phyloP scores from a whole-genome alignment of 2,888 invertebrate species.

The Teleiodes luculella region DNA sequence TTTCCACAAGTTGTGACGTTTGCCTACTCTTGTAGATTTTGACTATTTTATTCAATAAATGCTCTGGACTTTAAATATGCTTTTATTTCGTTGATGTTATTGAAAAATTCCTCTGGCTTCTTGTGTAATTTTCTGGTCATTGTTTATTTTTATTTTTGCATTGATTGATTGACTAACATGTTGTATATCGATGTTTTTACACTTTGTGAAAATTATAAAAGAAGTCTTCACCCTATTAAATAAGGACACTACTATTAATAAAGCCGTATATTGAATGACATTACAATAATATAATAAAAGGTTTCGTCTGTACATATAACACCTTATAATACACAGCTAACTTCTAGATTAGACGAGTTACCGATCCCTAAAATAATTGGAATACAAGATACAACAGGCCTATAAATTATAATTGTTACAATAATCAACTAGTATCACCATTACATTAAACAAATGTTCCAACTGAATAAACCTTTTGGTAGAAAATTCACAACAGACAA shows the following conservation, averaged over 20 bases:
- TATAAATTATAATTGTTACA: conserved; percentile 48
- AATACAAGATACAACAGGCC: conserved; percentile 43
- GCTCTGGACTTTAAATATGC: conserved; percentile 64
- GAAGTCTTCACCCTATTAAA: conserved; percentile 17
- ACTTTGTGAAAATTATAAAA: conserved; percentile 13
- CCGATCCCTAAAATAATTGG: conserved; percentile 41
- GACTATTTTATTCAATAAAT: conserved; percentile 77
- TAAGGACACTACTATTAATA: conserved; percentile 42
- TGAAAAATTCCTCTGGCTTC: background rate
- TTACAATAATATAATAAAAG: conserved; percentile 58
- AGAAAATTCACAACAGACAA: conserved; percentile 59
- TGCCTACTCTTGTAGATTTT: conserved; percentile 78
- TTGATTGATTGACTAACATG: conserved; percentile 5
- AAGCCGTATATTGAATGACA: conserved; percentile 69
- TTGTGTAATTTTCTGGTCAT: conserved; percentile 4
- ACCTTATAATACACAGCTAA: conserved; percentile 55
- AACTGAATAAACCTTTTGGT: conserved; percentile 54
- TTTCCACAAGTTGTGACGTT: conserved; percentile 77
- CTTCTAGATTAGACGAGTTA: conserved; percentile 44
- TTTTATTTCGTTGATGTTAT: conserved; percentile 30
- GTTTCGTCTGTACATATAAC: conserved; percentile 65
- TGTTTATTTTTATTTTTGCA: conserved; percentile 8
- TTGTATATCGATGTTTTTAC: conserved; percentile 9
- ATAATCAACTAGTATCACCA: conserved; percentile 67
- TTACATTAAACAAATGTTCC: conserved; percentile 40